These are phyloP conservation scores for Eriocheir sinensis DNA, from an alignment of 1,140 invertebrate genomes.

Conservation along the genomic window DNA sequence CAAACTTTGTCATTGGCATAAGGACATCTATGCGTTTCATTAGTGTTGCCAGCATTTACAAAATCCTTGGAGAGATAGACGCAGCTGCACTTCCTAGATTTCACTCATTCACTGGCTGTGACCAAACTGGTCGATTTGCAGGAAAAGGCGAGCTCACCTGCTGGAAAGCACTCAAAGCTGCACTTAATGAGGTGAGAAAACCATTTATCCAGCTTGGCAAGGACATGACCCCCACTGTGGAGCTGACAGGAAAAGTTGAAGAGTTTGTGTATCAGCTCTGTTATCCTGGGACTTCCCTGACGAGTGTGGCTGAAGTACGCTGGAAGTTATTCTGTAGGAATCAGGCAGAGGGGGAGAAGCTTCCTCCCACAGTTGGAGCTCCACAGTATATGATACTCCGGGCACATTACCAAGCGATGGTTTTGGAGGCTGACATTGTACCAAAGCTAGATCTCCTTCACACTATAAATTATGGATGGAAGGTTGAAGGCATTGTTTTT, in stretches of 20 bases:
- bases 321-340: slow-evolving; percentile 5
- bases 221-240: not conserved
- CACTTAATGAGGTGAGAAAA: not conserved
- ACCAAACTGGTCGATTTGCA: no score
- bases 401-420: not conserved
- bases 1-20: not conserved
- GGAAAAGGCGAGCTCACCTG: not conserved
- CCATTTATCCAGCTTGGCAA: not conserved
- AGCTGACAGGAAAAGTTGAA: not conserved
- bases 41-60: not conserved
- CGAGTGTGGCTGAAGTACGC: not conserved
- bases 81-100: not conserved
- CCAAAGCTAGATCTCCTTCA: not conserved
- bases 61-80: not conserved
- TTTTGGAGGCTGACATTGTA: not conserved
- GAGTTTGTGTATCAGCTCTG: not conserved
- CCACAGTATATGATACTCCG: not conserved
- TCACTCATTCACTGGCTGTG: not conserved
- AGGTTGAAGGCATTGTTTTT: not conserved
- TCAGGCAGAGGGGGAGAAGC: not conserved
- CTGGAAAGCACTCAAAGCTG: not conserved
- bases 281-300: not conserved
- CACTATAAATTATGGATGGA: not conserved
- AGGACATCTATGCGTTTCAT: not conserved
- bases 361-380: not conserved